A percentile compares a stretch with the other conserved stretches of the same genome.
Evolutionary conservation across 1,140 invertebrate genomes (phyloP).

Genomic region (Archivesica marissinica): DNA sequence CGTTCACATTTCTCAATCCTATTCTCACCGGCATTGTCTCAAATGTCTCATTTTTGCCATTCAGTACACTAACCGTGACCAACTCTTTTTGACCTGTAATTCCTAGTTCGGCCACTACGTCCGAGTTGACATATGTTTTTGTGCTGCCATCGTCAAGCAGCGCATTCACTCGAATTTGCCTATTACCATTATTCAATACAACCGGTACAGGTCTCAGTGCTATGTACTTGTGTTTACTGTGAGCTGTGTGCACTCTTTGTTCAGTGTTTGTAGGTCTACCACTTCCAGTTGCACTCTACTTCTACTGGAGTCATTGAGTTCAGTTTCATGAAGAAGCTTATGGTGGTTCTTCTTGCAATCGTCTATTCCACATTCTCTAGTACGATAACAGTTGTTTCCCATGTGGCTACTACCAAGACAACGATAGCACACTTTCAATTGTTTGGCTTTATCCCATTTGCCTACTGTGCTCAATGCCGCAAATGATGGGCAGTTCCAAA

Average conservation of each 20-base stretch:
- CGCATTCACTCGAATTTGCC: conserved; percentile 15
- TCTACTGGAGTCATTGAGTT: background rate
- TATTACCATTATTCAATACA: too few relatives aligned
- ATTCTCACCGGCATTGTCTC: conserved; percentile 60
- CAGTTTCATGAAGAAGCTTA: background rate
- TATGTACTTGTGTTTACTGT: too few relatives aligned
- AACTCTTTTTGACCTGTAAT: conserved; percentile 36
- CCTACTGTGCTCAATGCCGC: background rate
- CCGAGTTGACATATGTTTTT: conserved; percentile 59
- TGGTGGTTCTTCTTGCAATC: conserved; percentile 30
- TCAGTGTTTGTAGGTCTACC: too few relatives aligned
- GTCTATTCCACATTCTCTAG: background rate
- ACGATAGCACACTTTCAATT: conserved; percentile 11
- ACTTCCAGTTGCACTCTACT: background rate
- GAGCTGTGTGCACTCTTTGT: too few relatives aligned
- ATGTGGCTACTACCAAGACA: conserved; percentile 5
- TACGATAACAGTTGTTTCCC: conserved; percentile 13
- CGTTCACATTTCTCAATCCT: conserved; percentile 21
- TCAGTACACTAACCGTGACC: conserved; percentile 56
- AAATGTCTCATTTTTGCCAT: conserved; percentile 57
- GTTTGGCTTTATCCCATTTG: conserved; percentile 12
- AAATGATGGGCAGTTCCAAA: background rate
- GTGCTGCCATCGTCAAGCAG: conserved; percentile 62
- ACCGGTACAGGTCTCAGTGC: conserved; percentile 62
- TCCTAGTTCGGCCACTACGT: conserved; percentile 59